Conservation (phyloP, 2,113 vertebrate species). For the human (Homo sapiens) region GRCh38 chr12:125142501-125143000, state of each 20-base stretch:
- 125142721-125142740: background rate
- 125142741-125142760: background rate
- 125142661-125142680: fast-evolving
- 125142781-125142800: background rate
- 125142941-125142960: background rate
- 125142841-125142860: background rate
- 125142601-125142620: background rate
- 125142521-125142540: background rate
- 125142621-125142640: background rate
- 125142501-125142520: fast-evolving
- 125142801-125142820: background rate
- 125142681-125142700: background rate
- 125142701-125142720: fast-evolving
- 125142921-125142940: background rate
- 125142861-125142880: background rate
- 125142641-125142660: background rate
- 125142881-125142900: background rate
- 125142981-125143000: fast-evolving
- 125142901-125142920: background rate
- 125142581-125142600: fast-evolving
- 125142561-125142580: background rate
- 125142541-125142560: background rate
- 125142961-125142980: background rate
- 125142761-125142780: background rate
- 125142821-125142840: background rate